phyloP scores from a whole-genome alignment of 1,140 invertebrate genomes.

The Odontomachus brunneus region DNA sequence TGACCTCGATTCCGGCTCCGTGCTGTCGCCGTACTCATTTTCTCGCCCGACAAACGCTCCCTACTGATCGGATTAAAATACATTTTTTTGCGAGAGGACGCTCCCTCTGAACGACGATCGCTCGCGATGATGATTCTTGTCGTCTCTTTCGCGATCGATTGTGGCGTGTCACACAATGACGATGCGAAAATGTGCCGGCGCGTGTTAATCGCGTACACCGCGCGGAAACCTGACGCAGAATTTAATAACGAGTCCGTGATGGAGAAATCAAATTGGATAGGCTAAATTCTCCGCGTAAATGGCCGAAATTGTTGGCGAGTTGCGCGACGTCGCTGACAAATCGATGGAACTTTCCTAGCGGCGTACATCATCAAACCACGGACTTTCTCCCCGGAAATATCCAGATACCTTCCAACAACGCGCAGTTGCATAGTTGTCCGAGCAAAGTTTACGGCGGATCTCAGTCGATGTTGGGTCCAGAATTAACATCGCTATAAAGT shows the following conservation, averaged over 20 bases:
- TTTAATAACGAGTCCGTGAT: constrained; percentile 11
- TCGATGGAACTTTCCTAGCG: constrained; percentile 39
- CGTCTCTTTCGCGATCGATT: too few relatives aligned
- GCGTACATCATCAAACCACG: constrained; percentile 55
- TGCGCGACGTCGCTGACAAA: constrained; percentile 16
- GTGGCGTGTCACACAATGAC: too few relatives aligned
- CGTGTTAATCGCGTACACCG: neutral
- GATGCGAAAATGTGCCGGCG: too few relatives aligned
- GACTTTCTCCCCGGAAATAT: constrained; percentile 65
- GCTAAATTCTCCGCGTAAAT: constrained; percentile 25
- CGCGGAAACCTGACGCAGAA: neutral
- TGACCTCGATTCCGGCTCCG: constrained; percentile 75
- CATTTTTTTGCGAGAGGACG: neutral
- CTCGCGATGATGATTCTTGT: neutral
- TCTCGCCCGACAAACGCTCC: constrained; percentile 33
- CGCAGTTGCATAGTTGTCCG: constrained; percentile 64
- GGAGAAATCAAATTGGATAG: constrained; percentile 39
- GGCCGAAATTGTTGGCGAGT: constrained; percentile 34
- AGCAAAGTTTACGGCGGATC: constrained; percentile 59
- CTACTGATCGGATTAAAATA: constrained; percentile 56
- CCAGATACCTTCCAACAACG: constrained; percentile 32
- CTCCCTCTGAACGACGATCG: neutral
- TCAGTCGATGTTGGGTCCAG: constrained; percentile 52
- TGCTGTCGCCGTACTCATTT: constrained; percentile 71
- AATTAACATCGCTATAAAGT: constrained; percentile 63